phyloP scores from a whole-genome alignment of 2,888 invertebrate genomes.

The Phytoseiulus persimilis region DNA sequence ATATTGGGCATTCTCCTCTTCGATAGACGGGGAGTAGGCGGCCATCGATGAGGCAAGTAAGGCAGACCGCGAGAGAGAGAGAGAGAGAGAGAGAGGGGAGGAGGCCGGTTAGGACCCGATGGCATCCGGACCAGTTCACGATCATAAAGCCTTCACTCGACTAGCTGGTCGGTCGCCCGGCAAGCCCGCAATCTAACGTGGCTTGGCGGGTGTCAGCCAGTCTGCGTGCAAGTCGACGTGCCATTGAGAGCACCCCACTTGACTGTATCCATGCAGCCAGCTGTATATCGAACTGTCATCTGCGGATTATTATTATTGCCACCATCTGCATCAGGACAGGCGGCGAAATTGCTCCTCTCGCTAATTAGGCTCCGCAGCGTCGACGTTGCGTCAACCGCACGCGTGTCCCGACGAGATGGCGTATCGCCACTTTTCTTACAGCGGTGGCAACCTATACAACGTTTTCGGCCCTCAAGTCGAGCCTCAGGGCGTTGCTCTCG shows the following conservation, averaged over 20 bases:
- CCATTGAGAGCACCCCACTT: background rate
- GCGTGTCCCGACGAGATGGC: background rate
- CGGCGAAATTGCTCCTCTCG: background rate
- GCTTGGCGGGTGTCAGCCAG: too few relatives aligned
- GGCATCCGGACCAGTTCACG: background rate
- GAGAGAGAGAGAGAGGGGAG: background rate
- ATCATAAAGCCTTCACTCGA: background rate
- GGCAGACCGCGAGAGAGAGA: background rate
- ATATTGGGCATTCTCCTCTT: background rate
- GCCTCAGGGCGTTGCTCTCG: background rate
- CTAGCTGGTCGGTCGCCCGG: background rate
- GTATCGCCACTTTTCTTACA: background rate
- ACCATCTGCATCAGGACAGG: background rate
- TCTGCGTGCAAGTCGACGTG: background rate
- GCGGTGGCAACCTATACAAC: background rate
- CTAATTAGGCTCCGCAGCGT: background rate
- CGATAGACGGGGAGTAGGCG: background rate
- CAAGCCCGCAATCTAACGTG: background rate
- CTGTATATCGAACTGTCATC: background rate
- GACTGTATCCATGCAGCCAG: background rate
- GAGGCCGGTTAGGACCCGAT: background rate
- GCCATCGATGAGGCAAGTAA: too few relatives aligned
- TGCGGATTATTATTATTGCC: background rate
- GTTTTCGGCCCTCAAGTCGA: background rate
- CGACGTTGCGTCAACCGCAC: slow-evolving; percentile 5